These are phyloP conservation scores for Phaetusa simplex DNA, from an alignment of 2,113 vertebrate genomes.

Conservation along the genomic window DNA sequence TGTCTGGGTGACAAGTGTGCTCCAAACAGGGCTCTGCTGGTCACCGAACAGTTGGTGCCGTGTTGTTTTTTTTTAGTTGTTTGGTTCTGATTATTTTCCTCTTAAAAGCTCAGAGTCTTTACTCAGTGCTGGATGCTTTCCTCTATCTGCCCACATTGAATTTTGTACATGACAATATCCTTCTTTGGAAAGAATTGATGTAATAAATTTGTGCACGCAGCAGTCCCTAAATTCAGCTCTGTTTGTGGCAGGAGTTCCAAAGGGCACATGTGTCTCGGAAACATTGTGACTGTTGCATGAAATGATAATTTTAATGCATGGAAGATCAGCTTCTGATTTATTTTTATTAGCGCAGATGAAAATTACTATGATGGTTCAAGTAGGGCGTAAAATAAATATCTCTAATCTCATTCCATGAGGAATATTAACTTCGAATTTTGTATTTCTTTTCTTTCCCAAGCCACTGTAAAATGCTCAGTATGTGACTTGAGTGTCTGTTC, in stretches of 20 bases:
- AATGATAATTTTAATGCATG: conserved; percentile 29
- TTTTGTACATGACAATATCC: conserved; percentile 5
- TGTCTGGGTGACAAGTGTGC: background rate
- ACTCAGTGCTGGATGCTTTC: background rate
- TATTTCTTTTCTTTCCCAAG: conserved; percentile 3
- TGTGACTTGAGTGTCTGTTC: background rate
- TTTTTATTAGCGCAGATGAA: conserved; percentile 49
- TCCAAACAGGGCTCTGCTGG: background rate
- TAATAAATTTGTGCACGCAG: background rate
- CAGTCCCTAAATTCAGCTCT: conserved; percentile 1
- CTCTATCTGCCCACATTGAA: background rate
- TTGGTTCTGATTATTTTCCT: background rate
- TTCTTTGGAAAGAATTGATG: conserved; percentile 13
- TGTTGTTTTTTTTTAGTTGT: background rate
- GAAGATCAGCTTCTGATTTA: conserved; percentile 36
- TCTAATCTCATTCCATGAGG: conserved; percentile 36
- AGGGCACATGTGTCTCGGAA: background rate
- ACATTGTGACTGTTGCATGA: conserved; percentile 1
- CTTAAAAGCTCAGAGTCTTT: background rate
- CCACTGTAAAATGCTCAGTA: background rate
- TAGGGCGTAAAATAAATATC: conserved; percentile 26
- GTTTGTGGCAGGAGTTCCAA: background rate
- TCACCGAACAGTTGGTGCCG: background rate
- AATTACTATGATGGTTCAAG: conserved; percentile 34
- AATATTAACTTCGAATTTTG: conserved; percentile 20